A percentile compares a stretch with the other conserved stretches of the same genome.
Evolutionary conservation across 2,113 vertebrate genomes (phyloP).

Genomic region (Ammospiza nelsoni): DNA sequence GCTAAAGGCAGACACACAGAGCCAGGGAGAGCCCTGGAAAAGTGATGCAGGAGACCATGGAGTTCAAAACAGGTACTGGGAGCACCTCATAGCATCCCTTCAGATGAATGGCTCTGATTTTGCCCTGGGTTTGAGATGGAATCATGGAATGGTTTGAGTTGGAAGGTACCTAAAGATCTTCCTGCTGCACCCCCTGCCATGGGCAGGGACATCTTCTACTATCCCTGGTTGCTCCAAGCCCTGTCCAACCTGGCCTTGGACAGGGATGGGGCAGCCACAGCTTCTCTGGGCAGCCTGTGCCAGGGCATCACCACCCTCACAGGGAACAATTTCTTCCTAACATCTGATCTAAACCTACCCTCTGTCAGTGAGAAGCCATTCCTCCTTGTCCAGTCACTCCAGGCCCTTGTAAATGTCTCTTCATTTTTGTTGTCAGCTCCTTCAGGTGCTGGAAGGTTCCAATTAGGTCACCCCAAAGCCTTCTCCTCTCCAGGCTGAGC

Average conservation of each 20-base stretch:
- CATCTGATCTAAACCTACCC: not conserved
- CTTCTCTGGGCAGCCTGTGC: not conserved
- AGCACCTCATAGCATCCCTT: not conserved
- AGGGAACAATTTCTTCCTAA: not conserved
- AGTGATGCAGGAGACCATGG: not conserved
- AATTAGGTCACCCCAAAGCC: not conserved
- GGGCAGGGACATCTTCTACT: not conserved
- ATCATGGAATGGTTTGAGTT: not conserved
- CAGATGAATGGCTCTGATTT: not conserved
- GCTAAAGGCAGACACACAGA: not conserved
- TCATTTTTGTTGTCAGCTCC: not conserved
- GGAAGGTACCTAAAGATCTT: not conserved
- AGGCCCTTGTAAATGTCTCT: not conserved
- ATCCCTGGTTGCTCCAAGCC: not conserved
- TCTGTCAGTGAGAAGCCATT: not conserved
- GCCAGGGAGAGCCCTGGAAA: not conserved
- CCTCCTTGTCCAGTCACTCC: not conserved
- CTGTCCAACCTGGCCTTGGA: rapidly evolving
- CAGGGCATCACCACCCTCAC: not conserved
- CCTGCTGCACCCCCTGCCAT: too few relatives aligned
- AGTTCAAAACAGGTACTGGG: not conserved
- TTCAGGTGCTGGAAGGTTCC: not conserved
- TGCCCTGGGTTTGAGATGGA: not conserved
- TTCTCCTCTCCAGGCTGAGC: not conserved
- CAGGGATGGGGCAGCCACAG: not conserved